Evolutionary conservation across 2,113 vertebrate species (phyloP), one percentile per base, ranked within the genome.

Genomic region (Boleophthalmus pectinirostris): DNA sequence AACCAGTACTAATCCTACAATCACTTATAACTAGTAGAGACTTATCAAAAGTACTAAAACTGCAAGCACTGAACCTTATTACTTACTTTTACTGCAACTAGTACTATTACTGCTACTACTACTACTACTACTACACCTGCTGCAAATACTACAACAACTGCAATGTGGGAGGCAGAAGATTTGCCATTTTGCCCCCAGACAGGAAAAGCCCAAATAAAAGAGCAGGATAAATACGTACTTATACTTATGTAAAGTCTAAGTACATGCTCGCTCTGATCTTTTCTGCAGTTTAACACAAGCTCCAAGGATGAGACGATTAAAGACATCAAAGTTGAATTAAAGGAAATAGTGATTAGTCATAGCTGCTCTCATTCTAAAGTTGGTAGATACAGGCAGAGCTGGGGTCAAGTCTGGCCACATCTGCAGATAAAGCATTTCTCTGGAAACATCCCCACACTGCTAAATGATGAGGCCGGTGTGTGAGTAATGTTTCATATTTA

Each of bases 301-400:
- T 38, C 18, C 67, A 66, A 66, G 29, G 53, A 64, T 12, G 46
- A 82, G 63, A 69, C 38, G 77, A 80, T 85, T 77, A 76, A 67
- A 82, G 47, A 54, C 82, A 87, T 78, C 82, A 81, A 67, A 82
- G 73, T 77, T 65, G 65, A 78, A 77, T 82, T 85, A 75, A 81
- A 68, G 68, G 80, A 85, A 83, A 77, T 70, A 64, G 81, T 80
- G 85, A 86, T 89, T 85, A 89, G 85, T 85, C 86, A 84, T 72
- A 82, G 82, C 43, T 29, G 65, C 72, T 75, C 73, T 83, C 51
- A 79, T 82, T 86, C 71, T 74, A 70, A 46, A 61, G 66, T 79
- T 79, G 68, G 78, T 8, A 61, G 72, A 82, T 77, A 69, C 66
- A 72, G 66, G 45, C 29, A 73, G 71, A 8, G 61, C 54, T 53